A percentile compares a stretch with the other conserved stretches of the same genome.
Evolutionary conservation across 1,140 invertebrate genomes (phyloP).

Genomic region (Lutraria rhynchaena): DNA sequence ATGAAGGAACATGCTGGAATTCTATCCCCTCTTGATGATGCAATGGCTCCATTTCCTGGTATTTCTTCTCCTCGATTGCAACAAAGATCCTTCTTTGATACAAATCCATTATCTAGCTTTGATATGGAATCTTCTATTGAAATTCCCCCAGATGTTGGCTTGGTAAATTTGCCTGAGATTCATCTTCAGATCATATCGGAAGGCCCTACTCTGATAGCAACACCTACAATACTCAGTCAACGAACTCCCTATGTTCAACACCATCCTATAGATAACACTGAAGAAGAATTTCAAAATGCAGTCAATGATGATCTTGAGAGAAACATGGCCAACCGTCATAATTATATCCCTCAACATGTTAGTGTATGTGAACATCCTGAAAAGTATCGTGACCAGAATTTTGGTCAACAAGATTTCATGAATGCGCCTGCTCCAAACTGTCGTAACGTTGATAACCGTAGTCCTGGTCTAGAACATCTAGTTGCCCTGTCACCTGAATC

Average conservation of each 20-base stretch:
- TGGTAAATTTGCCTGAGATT: slow-evolving; percentile 55
- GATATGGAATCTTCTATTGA: slow-evolving; percentile 55
- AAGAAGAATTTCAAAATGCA: slow-evolving; percentile 74
- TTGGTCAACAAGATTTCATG: neutral
- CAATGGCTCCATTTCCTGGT: slow-evolving; percentile 46
- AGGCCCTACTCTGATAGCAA: slow-evolving; percentile 62
- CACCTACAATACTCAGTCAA: slow-evolving; percentile 57
- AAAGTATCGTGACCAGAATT: neutral
- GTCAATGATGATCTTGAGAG: slow-evolving; percentile 71
- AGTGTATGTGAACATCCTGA: slow-evolving; percentile 32
- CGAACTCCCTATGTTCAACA: slow-evolving; percentile 30
- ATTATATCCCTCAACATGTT: slow-evolving; percentile 45
- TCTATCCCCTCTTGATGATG: slow-evolving; percentile 51
- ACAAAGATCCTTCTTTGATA: slow-evolving; percentile 53
- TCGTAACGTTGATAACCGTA: slow-evolving; percentile 2
- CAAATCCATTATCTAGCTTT: slow-evolving; percentile 41
- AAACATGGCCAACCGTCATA: slow-evolving; percentile 60
- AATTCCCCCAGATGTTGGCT: slow-evolving; percentile 39
- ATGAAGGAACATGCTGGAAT: slow-evolving; percentile 54
- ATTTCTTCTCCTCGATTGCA: slow-evolving; percentile 33
- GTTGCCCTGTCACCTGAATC: slow-evolving; percentile 21
- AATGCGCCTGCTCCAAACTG: neutral
- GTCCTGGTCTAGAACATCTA: slow-evolving; percentile 29
- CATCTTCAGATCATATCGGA: slow-evolving; percentile 63
- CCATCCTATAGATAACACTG: slow-evolving; percentile 62